phyloP scores from a whole-genome alignment of 1,140 invertebrate species.

The Rhopalosiphum padi region DNA sequence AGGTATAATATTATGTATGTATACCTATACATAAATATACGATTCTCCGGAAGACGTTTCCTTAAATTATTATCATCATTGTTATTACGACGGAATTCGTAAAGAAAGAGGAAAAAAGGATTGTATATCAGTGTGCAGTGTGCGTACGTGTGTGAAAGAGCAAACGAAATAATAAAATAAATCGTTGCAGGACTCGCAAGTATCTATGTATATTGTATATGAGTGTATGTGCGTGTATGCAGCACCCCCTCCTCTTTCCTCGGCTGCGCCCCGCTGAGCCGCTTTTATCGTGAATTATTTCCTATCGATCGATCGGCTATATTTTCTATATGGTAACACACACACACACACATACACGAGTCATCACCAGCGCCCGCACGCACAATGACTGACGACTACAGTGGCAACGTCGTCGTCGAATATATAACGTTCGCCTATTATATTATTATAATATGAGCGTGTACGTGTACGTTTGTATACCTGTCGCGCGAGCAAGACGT shows the following conservation, averaged over 20 bases:
- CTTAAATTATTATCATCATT: constrained; percentile 10
- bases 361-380: neutral
- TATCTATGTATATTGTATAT: neutral
- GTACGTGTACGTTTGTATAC: neutral
- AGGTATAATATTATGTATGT: neutral
- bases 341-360: neutral
- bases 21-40: neutral
- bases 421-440: neutral
- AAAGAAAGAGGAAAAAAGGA: neutral
- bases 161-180: constrained; percentile 31
- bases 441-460: neutral
- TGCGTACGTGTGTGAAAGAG: neutral
- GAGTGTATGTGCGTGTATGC: neutral
- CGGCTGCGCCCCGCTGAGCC: neutral
- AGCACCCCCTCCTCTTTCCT: neutral
- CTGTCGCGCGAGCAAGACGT: neutral
- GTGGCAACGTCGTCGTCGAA: neutral
- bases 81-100: neutral
- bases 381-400: constrained; percentile 24
- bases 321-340: neutral
- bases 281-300: constrained; percentile 43
- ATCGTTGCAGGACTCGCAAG: neutral
- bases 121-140: neutral
- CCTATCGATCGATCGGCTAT: constrained; percentile 22
- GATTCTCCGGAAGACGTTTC: constrained; percentile 26